Evolutionary conservation across 2,888 invertebrate species (phyloP), one percentile per base, ranked within the genome.

Genomic region (Fragum whitleyi): DNA sequence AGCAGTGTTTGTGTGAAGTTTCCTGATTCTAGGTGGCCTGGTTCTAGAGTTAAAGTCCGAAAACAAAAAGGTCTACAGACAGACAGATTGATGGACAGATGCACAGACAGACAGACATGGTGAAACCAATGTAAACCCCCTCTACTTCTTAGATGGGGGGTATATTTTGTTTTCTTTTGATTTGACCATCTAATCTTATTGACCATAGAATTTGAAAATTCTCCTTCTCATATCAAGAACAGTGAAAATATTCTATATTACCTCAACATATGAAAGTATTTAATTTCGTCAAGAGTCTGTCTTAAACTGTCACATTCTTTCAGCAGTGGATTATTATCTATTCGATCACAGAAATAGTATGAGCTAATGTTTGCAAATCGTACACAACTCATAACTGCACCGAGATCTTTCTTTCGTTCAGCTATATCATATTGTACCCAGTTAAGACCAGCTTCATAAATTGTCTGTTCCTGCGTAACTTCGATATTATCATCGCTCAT

Each of bases 331-430:
- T 87, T 89, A 36, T 81, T 86, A 82, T 92, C 93, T 21, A 93
- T 92, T 59, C 88, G 87, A 80, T 93, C 93, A 89, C 93, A 93
- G 89, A 93, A 93, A 81, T 92, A 93, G 78, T 93, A 93, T 0
- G 92, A 93, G 82, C 90, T 91, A 73, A 93, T 92, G 79, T 90
- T 92, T 51, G 92, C 93, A 83, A 93, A 92, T 11, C 93, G 80
- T 5, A 93, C 92, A 87, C 90, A 91, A 29, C 87, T 86, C 92
- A 93, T 92, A 42, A 93, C 90, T 36, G 88, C 83, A 19, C 83
- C 86, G 5, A 92, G 72, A 72, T 89, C 75, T 11, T 79, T 28
- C 21, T 74, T 82, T 19, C 92, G 67, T 9, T 86, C 82, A 0
- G 81, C 85, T 9, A 82, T 77, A 67, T 91, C 87, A 32, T 86